Conservation (phyloP, 2,797 vertebrate genomes). For the Ctenosaura bakeri region DNA sequence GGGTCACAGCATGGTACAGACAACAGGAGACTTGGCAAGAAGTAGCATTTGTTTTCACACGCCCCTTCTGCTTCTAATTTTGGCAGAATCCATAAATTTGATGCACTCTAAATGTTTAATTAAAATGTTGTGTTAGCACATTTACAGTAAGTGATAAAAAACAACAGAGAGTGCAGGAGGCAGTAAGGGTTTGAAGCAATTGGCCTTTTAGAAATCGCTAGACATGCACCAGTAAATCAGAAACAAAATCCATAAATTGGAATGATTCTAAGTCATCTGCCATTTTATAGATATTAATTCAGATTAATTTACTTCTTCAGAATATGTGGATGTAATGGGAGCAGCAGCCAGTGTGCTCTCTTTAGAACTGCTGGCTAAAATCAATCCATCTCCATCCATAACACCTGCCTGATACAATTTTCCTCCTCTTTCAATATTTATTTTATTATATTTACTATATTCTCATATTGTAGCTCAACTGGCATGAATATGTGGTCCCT, state of each 20-base stretch:
- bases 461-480: background rate
- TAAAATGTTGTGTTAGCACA: constrained; percentile 76
- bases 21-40: constrained; percentile 64
- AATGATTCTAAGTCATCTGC: constrained; percentile 62
- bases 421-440: constrained; percentile 59
- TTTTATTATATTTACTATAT: too few species aligned
- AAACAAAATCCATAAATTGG: constrained; percentile 65
- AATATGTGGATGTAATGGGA: constrained; percentile 64
- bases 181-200: constrained; percentile 66
- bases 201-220: constrained; percentile 63
- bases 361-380: constrained; percentile 65
- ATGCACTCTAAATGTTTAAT: constrained; percentile 80
- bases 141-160: constrained; percentile 77
- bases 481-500: background rate
- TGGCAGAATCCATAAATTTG: constrained; percentile 73
- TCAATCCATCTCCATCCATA: constrained; percentile 59
- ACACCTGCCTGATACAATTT: constrained; percentile 36
- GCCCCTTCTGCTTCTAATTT: background rate
- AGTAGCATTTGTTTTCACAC: constrained; percentile 47
- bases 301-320: constrained; percentile 69
- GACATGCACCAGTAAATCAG: constrained; percentile 68
- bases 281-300: constrained; percentile 68
- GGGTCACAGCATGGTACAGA: constrained; percentile 16
- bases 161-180: constrained; percentile 57
- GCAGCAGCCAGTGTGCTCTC: constrained; percentile 59